Conservation (phyloP, 2,113 vertebrate genomes). For the Neodon shergylaensis region DNA sequence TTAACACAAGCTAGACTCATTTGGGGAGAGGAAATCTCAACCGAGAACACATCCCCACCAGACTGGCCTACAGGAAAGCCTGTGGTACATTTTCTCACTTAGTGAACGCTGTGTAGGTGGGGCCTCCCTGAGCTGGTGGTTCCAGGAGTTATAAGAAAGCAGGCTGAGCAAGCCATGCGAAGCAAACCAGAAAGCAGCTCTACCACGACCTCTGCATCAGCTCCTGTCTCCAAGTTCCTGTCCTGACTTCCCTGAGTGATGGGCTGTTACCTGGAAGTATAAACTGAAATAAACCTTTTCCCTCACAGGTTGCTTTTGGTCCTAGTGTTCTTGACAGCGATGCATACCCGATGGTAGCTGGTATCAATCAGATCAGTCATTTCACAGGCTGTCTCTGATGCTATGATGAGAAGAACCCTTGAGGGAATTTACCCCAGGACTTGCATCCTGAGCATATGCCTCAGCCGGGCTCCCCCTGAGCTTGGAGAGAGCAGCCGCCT, state of each 20-base stretch:
- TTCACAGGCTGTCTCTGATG: neutral
- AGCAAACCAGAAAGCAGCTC: neutral
- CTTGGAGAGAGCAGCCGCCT: neutral
- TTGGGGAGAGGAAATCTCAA: neutral
- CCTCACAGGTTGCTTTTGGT: neutral
- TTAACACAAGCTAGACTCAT: neutral
- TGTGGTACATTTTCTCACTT: neutral
- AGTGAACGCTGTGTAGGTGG: neutral
- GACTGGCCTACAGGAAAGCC: neutral
- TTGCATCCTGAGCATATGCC: neutral
- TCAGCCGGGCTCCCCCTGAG: neutral
- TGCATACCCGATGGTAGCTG: neutral
- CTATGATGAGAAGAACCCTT: neutral
- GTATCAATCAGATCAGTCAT: neutral
- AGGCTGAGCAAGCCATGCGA: neutral
- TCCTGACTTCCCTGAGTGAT: neutral
- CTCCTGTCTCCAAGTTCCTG: neutral
- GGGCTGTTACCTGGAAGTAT: neutral
- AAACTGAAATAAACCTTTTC: neutral
- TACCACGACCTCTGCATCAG: neutral
- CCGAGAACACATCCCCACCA: neutral
- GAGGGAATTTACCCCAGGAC: neutral
- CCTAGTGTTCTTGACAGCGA: neutral
- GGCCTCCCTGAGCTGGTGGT: neutral
- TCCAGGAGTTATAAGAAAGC: neutral